Conservation (phyloP, 2,888 invertebrate species). For the Leptinotarsa peninsularis region DNA sequence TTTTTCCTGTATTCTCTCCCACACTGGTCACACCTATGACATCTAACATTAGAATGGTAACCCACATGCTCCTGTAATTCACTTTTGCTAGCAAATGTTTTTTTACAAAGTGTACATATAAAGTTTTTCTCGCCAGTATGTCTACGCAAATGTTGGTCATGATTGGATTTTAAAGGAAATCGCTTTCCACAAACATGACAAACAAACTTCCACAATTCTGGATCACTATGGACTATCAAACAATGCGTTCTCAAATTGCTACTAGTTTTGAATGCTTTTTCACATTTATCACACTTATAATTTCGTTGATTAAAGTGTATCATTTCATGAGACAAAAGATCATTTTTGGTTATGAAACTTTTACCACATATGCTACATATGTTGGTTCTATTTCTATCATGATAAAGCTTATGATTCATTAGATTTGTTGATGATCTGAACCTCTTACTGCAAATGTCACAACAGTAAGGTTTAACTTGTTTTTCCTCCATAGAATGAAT, state of each 20-base stretch:
- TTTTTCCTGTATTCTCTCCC: conserved; percentile 68
- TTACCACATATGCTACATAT: conserved; percentile 63
- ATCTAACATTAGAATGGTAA: conserved; percentile 53
- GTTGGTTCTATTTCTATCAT: conserved; percentile 52
- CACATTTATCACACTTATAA: conserved; percentile 56
- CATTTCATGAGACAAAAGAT: conserved; percentile 56
- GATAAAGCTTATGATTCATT: conserved; percentile 57
- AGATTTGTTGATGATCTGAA: conserved; percentile 56
- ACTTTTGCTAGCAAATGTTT: conserved; percentile 52
- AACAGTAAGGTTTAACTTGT: conserved; percentile 55
- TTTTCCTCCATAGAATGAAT: conserved; percentile 52
- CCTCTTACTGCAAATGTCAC: conserved; percentile 54
- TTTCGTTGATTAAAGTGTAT: conserved; percentile 56
- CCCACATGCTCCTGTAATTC: conserved; percentile 54
- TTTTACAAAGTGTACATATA: conserved; percentile 54
- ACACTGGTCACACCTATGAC: conserved; percentile 67
- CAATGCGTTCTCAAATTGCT: conserved; percentile 56
- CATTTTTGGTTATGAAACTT: conserved; percentile 60
- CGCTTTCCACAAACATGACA: conserved; percentile 54
- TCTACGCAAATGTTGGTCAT: conserved; percentile 53
- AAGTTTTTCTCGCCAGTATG: conserved; percentile 55
- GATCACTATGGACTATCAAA: conserved; percentile 57
- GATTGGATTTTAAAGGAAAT: conserved; percentile 57
- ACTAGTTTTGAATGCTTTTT: conserved; percentile 58
- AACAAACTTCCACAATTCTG: conserved; percentile 55